Percentiles rank a stretch among this genome's conserved stretches.
Conservation (phyloP, 2,797 vertebrate species). For the Enteromius paludinosus region DNA sequence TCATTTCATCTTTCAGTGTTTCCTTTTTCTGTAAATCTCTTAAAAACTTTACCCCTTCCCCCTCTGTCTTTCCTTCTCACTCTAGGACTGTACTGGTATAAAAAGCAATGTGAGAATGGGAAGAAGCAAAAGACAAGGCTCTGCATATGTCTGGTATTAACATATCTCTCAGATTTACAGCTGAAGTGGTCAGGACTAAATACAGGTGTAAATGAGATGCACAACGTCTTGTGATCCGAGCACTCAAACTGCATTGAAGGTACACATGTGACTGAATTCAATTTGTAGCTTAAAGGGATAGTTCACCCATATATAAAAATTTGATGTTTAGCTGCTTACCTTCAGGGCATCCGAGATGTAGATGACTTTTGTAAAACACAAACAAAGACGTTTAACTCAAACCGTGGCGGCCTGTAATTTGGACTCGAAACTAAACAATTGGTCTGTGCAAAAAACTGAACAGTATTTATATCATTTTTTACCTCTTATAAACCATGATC, state of each 20-base stretch:
- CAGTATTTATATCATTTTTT: too few relatives aligned
- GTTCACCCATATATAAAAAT: too few relatives aligned
- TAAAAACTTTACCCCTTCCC: background rate
- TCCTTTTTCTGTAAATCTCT: conserved; percentile 51
- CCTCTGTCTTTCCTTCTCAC: conserved; percentile 40
- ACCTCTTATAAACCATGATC: too few relatives aligned
- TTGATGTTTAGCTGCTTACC: too few relatives aligned
- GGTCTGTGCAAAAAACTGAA: too few relatives aligned
- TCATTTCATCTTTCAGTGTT: conserved; percentile 6
- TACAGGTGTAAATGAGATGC: background rate
- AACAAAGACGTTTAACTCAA: too few relatives aligned
- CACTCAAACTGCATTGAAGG: background rate
- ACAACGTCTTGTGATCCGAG: background rate
- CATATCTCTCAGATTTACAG: conserved; percentile 27
- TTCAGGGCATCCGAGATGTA: too few relatives aligned
- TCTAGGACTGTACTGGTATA: conserved; percentile 45
- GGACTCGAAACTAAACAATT: too few relatives aligned
- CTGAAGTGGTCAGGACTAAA: conserved; percentile 3
- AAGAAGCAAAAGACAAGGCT: conserved; percentile 7
- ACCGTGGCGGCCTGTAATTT: too few relatives aligned
- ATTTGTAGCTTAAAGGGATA: background rate
- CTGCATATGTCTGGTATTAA: conserved; percentile 1
- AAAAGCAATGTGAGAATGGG: background rate
- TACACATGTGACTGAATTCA: background rate
- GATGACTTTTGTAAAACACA: too few relatives aligned